Evolutionary conservation across 2,888 invertebrate genomes (phyloP).

Genomic region (Megastigmus dorsalis): DNA sequence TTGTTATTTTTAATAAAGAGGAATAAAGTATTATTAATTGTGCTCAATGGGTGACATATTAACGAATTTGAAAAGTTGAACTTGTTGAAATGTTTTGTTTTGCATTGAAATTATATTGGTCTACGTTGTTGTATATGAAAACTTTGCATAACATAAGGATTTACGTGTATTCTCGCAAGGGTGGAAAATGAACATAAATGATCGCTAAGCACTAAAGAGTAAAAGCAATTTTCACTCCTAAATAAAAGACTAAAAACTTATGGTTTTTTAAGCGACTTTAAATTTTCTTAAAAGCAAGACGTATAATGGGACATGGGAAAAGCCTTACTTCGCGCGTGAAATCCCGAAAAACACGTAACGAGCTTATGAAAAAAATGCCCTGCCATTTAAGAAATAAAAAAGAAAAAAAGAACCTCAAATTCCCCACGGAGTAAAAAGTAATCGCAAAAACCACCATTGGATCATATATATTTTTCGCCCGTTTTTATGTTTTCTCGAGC

Average conservation of each 20-base stretch:
- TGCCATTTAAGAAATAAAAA: too few relatives aligned
- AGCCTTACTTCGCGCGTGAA: conserved; percentile 36
- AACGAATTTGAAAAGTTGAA: neutral
- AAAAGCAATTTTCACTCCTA: too few relatives aligned
- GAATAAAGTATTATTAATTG: conserved; percentile 1
- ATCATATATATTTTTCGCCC: neutral
- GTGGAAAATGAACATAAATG: too few relatives aligned
- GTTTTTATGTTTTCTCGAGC: too few relatives aligned
- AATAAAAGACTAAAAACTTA: too few relatives aligned
- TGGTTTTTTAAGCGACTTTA: too few relatives aligned
- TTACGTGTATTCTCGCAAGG: too few relatives aligned
- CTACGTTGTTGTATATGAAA: too few relatives aligned
- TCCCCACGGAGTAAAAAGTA: neutral
- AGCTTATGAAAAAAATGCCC: conserved; percentile 46
- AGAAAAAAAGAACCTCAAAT: neutral
- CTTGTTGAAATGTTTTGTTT: too few relatives aligned
- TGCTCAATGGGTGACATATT: neutral
- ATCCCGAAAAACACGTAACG: conserved; percentile 40
- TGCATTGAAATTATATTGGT: too few relatives aligned
- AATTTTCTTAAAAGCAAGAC: conserved; percentile 25
- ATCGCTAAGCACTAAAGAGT: too few relatives aligned
- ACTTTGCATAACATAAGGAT: too few relatives aligned
- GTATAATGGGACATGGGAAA: conserved; percentile 19
- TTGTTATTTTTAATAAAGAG: conserved; percentile 14
- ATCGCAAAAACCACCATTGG: neutral